Evolutionary conservation across 2,113 vertebrate species (phyloP).

Genomic region (Rallus limicola): DNA sequence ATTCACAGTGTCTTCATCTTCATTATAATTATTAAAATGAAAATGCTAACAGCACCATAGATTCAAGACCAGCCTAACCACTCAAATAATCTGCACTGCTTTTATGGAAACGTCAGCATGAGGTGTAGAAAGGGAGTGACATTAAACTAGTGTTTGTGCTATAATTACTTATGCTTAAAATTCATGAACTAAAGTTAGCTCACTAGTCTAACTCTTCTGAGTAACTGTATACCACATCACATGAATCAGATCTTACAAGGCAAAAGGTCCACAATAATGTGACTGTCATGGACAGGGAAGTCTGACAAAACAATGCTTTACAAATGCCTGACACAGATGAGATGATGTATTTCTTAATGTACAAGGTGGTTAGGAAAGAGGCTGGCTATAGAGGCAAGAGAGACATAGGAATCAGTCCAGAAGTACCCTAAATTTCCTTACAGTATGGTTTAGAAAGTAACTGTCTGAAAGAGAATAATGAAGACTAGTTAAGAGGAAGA

Average conservation of each 20-base stretch:
- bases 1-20: background rate
- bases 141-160: slow-evolving; percentile 3
- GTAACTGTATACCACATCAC: background rate
- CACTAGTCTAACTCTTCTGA: background rate
- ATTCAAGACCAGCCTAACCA: slow-evolving; percentile 1
- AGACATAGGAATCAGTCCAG: background rate
- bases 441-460: background rate
- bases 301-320: background rate
- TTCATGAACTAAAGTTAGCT: background rate
- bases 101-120: slow-evolving; percentile 3
- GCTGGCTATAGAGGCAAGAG: background rate
- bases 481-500: background rate
- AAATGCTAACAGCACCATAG: background rate
- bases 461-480: background rate
- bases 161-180: slow-evolving; percentile 21
- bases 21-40: background rate
- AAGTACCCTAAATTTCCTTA: background rate
- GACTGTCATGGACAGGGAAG: background rate
- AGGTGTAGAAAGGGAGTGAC: slow-evolving; percentile 15
- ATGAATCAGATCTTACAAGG: background rate
- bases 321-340: background rate
- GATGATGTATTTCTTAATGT: background rate
- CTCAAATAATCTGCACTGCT: slow-evolving; percentile 20
- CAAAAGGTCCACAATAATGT: background rate
- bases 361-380: background rate